Conservation (phyloP, 2,888 invertebrate genomes). For the Apodemia mormo region DNA sequence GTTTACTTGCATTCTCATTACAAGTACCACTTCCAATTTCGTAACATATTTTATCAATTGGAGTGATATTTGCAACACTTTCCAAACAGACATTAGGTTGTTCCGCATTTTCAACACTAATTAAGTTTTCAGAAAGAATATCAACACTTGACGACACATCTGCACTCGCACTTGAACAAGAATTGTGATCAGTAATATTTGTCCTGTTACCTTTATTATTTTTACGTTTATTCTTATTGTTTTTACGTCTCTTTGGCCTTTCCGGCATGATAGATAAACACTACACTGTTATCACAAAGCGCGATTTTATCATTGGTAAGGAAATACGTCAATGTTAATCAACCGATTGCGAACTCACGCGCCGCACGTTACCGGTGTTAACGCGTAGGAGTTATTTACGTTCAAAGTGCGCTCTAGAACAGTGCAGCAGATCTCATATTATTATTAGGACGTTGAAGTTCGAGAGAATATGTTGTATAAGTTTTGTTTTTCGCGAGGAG, state of each 20-base stretch:
- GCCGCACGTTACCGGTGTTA: conserved; percentile 58
- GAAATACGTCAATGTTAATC: conserved; percentile 54
- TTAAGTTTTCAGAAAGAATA: conserved; percentile 10
- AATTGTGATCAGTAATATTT: conserved; percentile 49
- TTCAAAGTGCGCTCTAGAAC: conserved; percentile 4
- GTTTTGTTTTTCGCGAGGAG: conserved; percentile 67
- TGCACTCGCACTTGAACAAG: conserved; percentile 47
- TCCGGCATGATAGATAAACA: conserved; percentile 68
- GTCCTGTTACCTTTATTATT: conserved; percentile 64
- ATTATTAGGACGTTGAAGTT: conserved; percentile 11
- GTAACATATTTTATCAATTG: conserved; percentile 14
- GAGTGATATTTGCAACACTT: not conserved
- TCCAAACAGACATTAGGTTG: conserved; percentile 16
- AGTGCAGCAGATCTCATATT: not conserved
- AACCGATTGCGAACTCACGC: conserved; percentile 47
- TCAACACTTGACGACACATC: conserved; percentile 28
- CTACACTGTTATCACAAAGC: conserved; percentile 66
- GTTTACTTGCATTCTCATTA: not conserved
- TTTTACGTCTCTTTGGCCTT: conserved; percentile 68
- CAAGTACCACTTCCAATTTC: conserved; percentile 17
- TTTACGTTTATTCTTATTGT: conserved; percentile 74
- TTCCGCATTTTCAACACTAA: not conserved
- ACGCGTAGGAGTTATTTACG: conserved; percentile 58
- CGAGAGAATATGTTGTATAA: conserved; percentile 48
- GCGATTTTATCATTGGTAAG: conserved; percentile 61